Conservation (phyloP, 2,888 invertebrate species). For the Agonopterix heracliana region DNA sequence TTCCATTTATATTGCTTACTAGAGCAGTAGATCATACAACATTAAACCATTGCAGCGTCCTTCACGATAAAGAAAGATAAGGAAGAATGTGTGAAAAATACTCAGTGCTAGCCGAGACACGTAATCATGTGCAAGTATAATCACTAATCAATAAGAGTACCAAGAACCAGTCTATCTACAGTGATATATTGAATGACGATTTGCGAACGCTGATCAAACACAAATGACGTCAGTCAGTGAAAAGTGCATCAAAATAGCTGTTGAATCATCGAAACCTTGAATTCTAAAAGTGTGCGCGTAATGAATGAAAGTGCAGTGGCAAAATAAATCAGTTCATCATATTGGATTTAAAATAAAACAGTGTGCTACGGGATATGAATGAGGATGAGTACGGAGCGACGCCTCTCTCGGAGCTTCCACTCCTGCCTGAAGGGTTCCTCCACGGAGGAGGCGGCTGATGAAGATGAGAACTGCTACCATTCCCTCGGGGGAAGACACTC, state of each 20-base stretch:
- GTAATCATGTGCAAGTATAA: no score
- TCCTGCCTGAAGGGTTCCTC: constrained; percentile 80
- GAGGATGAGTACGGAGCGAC: constrained; percentile 74
- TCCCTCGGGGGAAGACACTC: constrained; percentile 65
- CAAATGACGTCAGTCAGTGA: constrained; percentile 6
- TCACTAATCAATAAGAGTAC: no score
- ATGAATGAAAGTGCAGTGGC: constrained; percentile 7
- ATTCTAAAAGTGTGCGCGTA: neutral
- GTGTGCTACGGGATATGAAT: constrained; percentile 51
- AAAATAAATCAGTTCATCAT: neutral
- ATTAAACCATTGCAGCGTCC: constrained; percentile 42
- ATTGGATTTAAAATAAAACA: neutral
- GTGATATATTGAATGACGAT: neutral
- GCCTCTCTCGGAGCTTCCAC: constrained; percentile 81
- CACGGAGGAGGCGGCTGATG: constrained; percentile 69
- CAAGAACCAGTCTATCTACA: neutral
- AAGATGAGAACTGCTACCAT: constrained; percentile 68
- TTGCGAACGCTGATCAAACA: neutral
- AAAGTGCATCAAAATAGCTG: constrained; percentile 2
- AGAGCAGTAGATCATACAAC: constrained; percentile 31
- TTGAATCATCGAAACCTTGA: constrained; percentile 4
- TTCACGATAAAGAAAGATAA: constrained; percentile 46
- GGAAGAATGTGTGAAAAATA: constrained; percentile 33
- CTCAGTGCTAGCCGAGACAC: constrained; percentile 35
- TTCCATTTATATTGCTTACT: constrained; percentile 32